Percentiles rank a stretch among this genome's conserved stretches.
Conservation (phyloP, 2,888 invertebrate species). For the Hesperia comma region DNA sequence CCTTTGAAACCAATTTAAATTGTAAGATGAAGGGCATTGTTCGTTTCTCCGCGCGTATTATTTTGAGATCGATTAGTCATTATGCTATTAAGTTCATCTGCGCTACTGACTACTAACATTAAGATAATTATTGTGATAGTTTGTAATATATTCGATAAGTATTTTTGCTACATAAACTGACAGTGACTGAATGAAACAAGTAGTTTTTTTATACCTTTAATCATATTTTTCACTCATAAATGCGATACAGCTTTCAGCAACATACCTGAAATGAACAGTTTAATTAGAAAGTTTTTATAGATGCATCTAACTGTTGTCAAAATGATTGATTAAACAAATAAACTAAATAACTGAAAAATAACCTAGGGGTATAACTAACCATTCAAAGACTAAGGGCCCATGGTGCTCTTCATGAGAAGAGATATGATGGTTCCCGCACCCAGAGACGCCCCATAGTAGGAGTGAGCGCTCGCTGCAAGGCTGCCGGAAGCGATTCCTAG, state of each 20-base stretch:
- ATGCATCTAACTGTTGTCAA: no score
- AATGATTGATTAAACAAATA: no score
- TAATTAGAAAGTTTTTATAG: no score
- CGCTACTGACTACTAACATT: neutral
- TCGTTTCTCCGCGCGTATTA: no score
- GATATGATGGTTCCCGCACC: constrained; percentile 32
- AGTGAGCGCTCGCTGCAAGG: constrained; percentile 29
- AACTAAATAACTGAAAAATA: no score
- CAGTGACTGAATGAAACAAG: constrained; percentile 1
- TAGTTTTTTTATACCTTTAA: constrained; percentile 10
- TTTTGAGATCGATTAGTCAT: no score
- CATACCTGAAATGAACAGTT: neutral
- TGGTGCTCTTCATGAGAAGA: constrained; percentile 21
- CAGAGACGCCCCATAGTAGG: constrained; percentile 27
- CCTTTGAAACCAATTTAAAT: no score
- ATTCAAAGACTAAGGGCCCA: neutral
- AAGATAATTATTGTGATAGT: neutral
- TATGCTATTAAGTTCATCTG: no score
- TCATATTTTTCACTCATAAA: neutral
- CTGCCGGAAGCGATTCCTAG: constrained; percentile 35
- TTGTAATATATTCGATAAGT: constrained; percentile 19
- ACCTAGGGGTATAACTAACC: no score
- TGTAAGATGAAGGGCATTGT: no score
- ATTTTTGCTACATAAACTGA: constrained; percentile 7
- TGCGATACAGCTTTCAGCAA: neutral